Percentiles rank a stretch among this genome's conserved stretches.
Conservation (phyloP, 2,113 vertebrate species). For the Pseudopipra pipra region DNA sequence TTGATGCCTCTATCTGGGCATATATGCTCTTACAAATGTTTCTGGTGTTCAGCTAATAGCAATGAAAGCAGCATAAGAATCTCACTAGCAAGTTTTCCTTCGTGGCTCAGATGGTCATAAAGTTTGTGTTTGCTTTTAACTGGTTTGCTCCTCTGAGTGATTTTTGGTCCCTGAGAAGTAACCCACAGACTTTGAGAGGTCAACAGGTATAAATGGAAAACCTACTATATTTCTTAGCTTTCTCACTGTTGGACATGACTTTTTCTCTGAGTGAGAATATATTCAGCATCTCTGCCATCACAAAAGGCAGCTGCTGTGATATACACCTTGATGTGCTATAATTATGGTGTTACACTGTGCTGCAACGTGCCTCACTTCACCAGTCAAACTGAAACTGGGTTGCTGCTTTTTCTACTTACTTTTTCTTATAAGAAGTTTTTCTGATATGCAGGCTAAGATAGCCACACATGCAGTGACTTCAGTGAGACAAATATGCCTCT, state of each 20-base stretch:
- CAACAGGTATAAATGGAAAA: not conserved
- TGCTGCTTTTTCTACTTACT: constrained; percentile 35
- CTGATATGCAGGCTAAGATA: constrained; percentile 30
- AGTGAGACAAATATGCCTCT: constrained; percentile 31
- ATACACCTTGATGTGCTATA: not conserved
- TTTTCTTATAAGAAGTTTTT: not conserved
- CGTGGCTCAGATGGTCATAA: not conserved
- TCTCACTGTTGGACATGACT: not conserved
- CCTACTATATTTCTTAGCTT: not conserved
- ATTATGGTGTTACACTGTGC: not conserved
- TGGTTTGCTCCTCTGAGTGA: not conserved
- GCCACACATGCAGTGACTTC: constrained; percentile 19
- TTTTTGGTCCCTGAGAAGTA: not conserved
- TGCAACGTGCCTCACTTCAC: not conserved
- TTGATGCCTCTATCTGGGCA: not conserved
- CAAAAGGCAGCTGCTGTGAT: not conserved
- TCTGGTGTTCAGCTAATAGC: not conserved
- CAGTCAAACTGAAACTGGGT: constrained; percentile 37
- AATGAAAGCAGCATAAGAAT: not conserved
- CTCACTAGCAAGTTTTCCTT: not conserved
- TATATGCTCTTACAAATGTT: not conserved
- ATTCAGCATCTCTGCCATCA: not conserved
- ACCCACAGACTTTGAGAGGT: not conserved
- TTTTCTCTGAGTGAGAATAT: constrained; percentile 1
- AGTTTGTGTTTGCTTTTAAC: not conserved